A percentile compares a stretch with the other conserved stretches of the same genome.
Conservation (phyloP, 1,140 invertebrate species). For the Ericerus pela region DNA sequence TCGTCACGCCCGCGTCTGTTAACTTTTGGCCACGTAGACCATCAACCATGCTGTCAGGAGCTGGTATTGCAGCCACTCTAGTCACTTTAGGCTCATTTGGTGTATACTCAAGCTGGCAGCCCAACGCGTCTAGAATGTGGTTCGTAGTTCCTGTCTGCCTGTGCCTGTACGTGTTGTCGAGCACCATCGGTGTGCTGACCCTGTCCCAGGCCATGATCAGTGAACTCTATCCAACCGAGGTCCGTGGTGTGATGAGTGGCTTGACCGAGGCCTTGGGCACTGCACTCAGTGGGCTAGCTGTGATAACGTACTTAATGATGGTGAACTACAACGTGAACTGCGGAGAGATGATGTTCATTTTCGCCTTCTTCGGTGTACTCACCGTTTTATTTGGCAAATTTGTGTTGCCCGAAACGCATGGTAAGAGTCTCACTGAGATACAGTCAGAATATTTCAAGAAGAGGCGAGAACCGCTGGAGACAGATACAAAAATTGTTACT, state of each 20-base stretch:
- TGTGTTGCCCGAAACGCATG: neutral
- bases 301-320: neutral
- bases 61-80: constrained; percentile 44
- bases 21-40: constrained; percentile 36
- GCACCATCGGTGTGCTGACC: constrained; percentile 54
- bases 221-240: constrained; percentile 49
- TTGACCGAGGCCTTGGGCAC: neutral
- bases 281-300: neutral
- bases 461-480: neutral
- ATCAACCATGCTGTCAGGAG: constrained; percentile 45
- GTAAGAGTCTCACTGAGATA: constrained; percentile 1
- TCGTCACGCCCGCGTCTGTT: neutral
- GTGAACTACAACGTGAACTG: too few species aligned
- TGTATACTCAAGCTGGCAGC: constrained; percentile 27
- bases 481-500: neutral
- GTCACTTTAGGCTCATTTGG: constrained; percentile 18
- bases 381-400: constrained; percentile 5
- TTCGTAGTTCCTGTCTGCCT: constrained; percentile 34
- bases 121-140: constrained; percentile 32
- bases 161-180: constrained; percentile 46
- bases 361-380: neutral
- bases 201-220: constrained; percentile 58
- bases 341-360: too few species aligned
- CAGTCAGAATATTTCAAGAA: constrained; percentile 1
- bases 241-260: constrained; percentile 34